Percentiles rank a stretch among this genome's conserved stretches.
Evolutionary conservation across 2,113 vertebrate genomes (phyloP).

Genomic region (Seriola dumerili): DNA sequence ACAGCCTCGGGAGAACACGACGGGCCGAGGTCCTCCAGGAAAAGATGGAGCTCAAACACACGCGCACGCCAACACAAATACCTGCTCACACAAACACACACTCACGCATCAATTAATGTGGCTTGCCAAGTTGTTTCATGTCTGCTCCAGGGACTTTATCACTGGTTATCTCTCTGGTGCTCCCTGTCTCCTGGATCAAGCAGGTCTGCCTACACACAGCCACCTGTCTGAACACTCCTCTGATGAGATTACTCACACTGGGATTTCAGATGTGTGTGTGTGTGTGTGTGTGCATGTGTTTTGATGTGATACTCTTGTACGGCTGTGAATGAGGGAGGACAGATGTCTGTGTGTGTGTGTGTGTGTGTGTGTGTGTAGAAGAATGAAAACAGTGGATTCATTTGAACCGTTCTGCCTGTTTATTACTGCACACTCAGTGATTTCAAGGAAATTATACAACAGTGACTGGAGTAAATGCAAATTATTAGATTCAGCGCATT

Average conservation of each 20-base stretch:
- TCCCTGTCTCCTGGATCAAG: constrained; percentile 57
- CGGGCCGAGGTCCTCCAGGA: constrained; percentile 36
- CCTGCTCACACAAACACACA: not conserved
- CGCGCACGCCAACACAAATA: not conserved
- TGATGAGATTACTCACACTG: constrained; percentile 68
- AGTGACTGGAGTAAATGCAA: constrained; percentile 23
- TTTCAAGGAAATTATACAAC: constrained; percentile 11
- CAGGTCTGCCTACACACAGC: constrained; percentile 55
- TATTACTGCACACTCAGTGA: constrained; percentile 11
- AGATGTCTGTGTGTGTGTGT: constrained; percentile 32
- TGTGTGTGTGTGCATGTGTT: constrained; percentile 12
- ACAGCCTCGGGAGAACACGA: constrained; percentile 15
- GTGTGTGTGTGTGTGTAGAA: not conserved
- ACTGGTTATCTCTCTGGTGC: constrained; percentile 43
- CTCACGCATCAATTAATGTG: constrained; percentile 16
- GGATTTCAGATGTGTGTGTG: constrained; percentile 29
- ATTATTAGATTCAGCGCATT: constrained; percentile 27
- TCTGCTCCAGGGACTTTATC: constrained; percentile 52
- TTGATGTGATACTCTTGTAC: constrained; percentile 47
- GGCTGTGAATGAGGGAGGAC: constrained; percentile 34
- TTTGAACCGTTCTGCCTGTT: constrained; percentile 29
- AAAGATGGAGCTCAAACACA: constrained; percentile 14
- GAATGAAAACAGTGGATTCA: constrained; percentile 25
- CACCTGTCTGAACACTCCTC: constrained; percentile 59
- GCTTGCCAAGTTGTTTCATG: constrained; percentile 46